Evolutionary conservation across 2,888 invertebrate species (phyloP).

Genomic region (Drosophila aldrichi): DNA sequence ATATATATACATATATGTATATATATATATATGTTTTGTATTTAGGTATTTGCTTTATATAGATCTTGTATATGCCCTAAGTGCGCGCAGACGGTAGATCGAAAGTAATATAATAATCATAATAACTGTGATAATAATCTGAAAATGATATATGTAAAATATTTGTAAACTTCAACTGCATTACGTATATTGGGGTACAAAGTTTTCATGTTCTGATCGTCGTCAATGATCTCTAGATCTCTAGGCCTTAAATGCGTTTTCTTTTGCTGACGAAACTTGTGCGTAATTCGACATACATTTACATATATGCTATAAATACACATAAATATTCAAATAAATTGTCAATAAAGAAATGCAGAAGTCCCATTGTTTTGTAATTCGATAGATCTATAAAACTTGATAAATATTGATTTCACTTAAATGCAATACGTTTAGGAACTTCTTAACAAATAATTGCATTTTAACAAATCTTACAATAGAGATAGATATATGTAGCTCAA

Average conservation of each 20-base stretch:
- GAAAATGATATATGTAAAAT: neutral
- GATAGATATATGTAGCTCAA: constrained; percentile 13
- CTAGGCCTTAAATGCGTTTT: constrained; percentile 44
- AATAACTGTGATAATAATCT: constrained; percentile 19
- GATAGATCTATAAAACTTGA: constrained; percentile 45
- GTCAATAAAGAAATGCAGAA: constrained; percentile 57
- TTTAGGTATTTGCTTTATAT: constrained; percentile 50
- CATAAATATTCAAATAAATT: constrained; percentile 40
- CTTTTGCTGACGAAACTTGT: constrained; percentile 40
- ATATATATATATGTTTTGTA: constrained; percentile 9
- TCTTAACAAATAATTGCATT: constrained; percentile 64
- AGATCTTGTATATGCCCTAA: constrained; percentile 50
- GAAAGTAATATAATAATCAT: constrained; percentile 32
- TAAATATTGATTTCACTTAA: constrained; percentile 48
- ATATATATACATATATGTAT: neutral
- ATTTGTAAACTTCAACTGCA: constrained; percentile 34
- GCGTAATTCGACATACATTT: constrained; percentile 33
- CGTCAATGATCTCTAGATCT: constrained; percentile 24
- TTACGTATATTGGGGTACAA: constrained; percentile 64
- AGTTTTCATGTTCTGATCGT: constrained; percentile 20
- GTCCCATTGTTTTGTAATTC: constrained; percentile 44
- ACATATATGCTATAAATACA: constrained; percentile 9
- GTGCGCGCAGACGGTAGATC: constrained; percentile 31
- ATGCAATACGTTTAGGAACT: constrained; percentile 71
- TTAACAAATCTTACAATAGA: constrained; percentile 52